phyloP scores from a whole-genome alignment of 2,888 invertebrate species.

The Myopa tessellatipennis region DNA sequence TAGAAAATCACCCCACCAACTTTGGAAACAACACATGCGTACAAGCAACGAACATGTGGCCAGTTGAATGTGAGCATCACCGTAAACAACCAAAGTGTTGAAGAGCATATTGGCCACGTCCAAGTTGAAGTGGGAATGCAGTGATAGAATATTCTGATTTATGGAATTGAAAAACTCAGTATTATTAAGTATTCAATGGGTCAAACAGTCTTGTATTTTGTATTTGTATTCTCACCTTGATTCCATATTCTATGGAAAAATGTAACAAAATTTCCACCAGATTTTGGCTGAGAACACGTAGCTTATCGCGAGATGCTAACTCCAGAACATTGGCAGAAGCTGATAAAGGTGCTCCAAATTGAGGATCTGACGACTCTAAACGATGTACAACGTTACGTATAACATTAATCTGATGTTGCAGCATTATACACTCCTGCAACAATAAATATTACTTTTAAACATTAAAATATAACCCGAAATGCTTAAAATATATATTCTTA shows the following conservation, averaged over 20 bases:
- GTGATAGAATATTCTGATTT: conserved; percentile 62
- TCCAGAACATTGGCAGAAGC: conserved; percentile 69
- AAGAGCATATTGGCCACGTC: conserved; percentile 75
- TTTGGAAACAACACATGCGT: conserved; percentile 77
- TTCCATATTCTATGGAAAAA: conserved; percentile 74
- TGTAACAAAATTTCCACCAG: conserved; percentile 84
- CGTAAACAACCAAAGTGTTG: conserved; percentile 79
- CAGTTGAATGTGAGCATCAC: conserved; percentile 82
- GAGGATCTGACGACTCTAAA: conserved; percentile 73
- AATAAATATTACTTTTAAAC: neutral
- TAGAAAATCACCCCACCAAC: conserved; percentile 93
- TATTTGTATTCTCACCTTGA: conserved; percentile 55
- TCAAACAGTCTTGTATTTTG: neutral
- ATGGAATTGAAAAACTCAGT: conserved; percentile 49
- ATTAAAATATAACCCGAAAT: too few relatives aligned
- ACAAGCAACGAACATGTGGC: conserved; percentile 83
- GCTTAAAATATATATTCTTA: neutral
- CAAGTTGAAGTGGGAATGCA: conserved; percentile 66
- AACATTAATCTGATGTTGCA: conserved; percentile 90
- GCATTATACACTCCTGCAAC: conserved; percentile 82
- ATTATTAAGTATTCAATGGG: neutral
- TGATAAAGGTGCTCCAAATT: conserved; percentile 46
- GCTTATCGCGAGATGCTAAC: conserved; percentile 83
- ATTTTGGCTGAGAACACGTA: conserved; percentile 84
- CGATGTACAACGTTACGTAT: conserved; percentile 81